Evolutionary conservation across 2,797 vertebrate genomes (phyloP).

Genomic region (Cephalopachus bancanus): DNA sequence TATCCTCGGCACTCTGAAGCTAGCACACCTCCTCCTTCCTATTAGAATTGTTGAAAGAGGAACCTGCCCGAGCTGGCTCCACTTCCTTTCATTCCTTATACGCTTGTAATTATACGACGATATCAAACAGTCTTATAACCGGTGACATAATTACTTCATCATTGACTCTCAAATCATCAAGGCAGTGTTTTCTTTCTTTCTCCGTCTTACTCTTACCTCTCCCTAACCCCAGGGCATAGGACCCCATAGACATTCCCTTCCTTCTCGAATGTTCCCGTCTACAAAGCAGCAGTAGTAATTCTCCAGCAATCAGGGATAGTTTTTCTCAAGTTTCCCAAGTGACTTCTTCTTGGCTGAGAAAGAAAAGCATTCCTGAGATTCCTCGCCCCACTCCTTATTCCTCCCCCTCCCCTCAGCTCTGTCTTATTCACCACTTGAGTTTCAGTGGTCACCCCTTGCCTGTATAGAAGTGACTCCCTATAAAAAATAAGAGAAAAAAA

Average conservation of each 20-base stretch:
- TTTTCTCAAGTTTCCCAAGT: slow-evolving; percentile 2
- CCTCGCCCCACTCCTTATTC: background rate
- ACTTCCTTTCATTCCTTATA: background rate
- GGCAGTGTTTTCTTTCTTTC: background rate
- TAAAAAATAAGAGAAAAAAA: too few relatives aligned
- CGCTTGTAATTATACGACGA: too few relatives aligned
- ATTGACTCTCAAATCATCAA: background rate
- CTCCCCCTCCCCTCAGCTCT: background rate
- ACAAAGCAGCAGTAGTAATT: too few relatives aligned
- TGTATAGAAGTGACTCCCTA: background rate
- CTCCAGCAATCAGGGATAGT: background rate
- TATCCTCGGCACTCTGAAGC: background rate
- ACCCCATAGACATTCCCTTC: background rate
- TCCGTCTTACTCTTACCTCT: background rate
- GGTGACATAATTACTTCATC: background rate
- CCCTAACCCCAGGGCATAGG: rapidly evolving
- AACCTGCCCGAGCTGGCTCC: background rate
- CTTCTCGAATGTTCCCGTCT: background rate
- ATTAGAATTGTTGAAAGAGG: too few relatives aligned
- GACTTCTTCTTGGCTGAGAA: background rate
- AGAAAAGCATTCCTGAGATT: slow-evolving; percentile 14
- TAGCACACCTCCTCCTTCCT: background rate
- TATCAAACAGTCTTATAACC: background rate
- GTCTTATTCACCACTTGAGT: too few relatives aligned
- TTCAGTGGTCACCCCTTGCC: background rate